A percentile compares a stretch with the other conserved stretches of the same genome.
These are phyloP conservation scores for Megaustenia siamemsis DNA, from an alignment of 2,888 invertebrate species.

Conservation along the genomic window DNA sequence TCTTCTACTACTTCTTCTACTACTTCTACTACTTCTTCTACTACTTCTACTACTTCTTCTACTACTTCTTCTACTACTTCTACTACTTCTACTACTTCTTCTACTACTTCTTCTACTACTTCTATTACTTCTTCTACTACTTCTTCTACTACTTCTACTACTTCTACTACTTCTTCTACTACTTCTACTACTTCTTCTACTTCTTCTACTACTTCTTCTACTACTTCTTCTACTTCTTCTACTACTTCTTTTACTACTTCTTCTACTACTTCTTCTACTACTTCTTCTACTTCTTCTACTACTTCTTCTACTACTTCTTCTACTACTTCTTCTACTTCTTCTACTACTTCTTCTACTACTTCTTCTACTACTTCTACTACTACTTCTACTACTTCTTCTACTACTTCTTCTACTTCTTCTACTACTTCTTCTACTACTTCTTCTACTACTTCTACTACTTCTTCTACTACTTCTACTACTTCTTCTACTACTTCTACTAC, in stretches of 20 bases:
- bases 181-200: background rate
- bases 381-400: background rate
- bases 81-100: background rate
- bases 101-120: background rate
- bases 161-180: background rate
- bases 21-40: conserved; percentile 34
- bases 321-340: background rate
- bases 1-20: conserved; percentile 32
- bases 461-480: too few species aligned
- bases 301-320: background rate
- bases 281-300: background rate
- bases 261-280: background rate
- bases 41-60: conserved; percentile 38
- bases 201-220: background rate
- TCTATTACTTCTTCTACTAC: background rate
- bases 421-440: background rate
- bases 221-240: too few species aligned
- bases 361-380: background rate
- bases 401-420: background rate
- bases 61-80: conserved; percentile 13
- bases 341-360: background rate
- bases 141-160: conserved; percentile 3
- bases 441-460: too few species aligned
- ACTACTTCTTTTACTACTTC: too few species aligned
- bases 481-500: too few species aligned